phyloP scores from a whole-genome alignment of 2,797 vertebrate genomes.

The Acanthopagrus latus region DNA sequence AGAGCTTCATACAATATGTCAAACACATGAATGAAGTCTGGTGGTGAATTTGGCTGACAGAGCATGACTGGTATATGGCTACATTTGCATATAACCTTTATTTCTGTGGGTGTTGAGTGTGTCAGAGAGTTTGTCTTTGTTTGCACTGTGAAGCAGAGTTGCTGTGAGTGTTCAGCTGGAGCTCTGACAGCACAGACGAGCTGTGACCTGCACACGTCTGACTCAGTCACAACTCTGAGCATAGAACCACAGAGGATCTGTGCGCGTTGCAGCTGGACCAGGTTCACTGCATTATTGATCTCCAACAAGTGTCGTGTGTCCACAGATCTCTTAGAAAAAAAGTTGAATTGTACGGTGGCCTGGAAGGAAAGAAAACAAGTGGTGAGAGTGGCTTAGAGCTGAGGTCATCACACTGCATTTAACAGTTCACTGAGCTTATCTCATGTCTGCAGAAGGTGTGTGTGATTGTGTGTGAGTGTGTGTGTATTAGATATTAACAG shows the following conservation, averaged over 20 bases:
- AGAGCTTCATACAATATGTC: no score
- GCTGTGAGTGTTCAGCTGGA: not conserved
- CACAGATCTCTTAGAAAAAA: no score
- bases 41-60: no score
- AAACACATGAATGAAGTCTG: no score
- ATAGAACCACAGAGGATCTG: not conserved
- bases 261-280: not conserved
- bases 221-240: not conserved
- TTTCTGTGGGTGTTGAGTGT: not conserved
- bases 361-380: not conserved
- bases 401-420: constrained; percentile 4
- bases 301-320: not conserved
- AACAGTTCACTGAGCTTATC: constrained; percentile 20
- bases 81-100: no score
- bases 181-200: constrained; percentile 9
- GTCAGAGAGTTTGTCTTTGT: not conserved
- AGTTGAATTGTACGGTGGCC: not conserved
- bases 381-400: not conserved
- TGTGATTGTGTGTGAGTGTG: constrained; percentile 29
- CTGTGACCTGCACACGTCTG: constrained; percentile 6
- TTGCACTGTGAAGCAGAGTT: not conserved
- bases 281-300: not conserved
- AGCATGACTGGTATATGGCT: no score
- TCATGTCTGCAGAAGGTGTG: constrained; percentile 20
- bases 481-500: constrained; percentile 23